Evolutionary conservation across 2,797 vertebrate genomes (phyloP).

Genomic region (Myripristis murdjan): DNA sequence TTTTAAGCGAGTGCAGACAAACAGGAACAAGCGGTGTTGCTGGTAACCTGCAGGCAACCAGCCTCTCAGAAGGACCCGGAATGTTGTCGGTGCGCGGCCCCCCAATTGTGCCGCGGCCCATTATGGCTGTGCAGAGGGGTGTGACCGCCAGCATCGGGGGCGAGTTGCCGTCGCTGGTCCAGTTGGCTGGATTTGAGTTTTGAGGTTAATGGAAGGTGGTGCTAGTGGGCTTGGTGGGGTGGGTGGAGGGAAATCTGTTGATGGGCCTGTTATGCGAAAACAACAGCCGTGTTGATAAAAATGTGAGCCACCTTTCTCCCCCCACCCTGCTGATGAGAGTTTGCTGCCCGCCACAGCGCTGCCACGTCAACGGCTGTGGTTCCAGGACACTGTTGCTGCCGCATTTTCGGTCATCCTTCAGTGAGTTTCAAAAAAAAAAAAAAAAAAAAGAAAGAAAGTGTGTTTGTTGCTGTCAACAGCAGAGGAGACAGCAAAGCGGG

Average conservation of each 20-base stretch:
- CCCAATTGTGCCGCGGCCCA: slow-evolving; percentile 64
- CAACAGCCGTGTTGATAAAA: slow-evolving; percentile 60
- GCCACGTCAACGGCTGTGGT: slow-evolving; percentile 35
- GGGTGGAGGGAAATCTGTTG: slow-evolving; percentile 48
- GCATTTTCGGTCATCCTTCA: slow-evolving; percentile 67
- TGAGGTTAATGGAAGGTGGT: slow-evolving; percentile 82
- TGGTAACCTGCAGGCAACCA: slow-evolving; percentile 76
- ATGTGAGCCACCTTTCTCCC: slow-evolving; percentile 29
- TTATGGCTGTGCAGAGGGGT: slow-evolving; percentile 83
- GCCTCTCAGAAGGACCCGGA: slow-evolving; percentile 73
- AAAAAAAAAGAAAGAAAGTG: too few relatives aligned
- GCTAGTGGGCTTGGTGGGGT: slow-evolving; percentile 47
- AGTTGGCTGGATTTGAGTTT: slow-evolving; percentile 86
- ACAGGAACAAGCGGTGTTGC: slow-evolving; percentile 72
- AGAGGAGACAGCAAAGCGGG: slow-evolving; percentile 24
- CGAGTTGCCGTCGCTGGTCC: slow-evolving; percentile 73
- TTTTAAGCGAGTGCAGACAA: slow-evolving; percentile 77
- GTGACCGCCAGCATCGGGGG: slow-evolving; percentile 81
- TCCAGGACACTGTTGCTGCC: slow-evolving; percentile 49
- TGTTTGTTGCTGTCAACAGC: slow-evolving; percentile 47
- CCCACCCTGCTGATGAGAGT: slow-evolving; percentile 31
- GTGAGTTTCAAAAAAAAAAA: slow-evolving; percentile 54
- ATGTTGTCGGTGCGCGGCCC: slow-evolving; percentile 66
- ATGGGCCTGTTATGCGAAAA: slow-evolving; percentile 64
- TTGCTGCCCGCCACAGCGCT: slow-evolving; percentile 50